Evolutionary conservation across 2,888 invertebrate species (phyloP), one percentile per base, ranked within the genome.

Genomic region (Zygogramma bicolorata): DNA sequence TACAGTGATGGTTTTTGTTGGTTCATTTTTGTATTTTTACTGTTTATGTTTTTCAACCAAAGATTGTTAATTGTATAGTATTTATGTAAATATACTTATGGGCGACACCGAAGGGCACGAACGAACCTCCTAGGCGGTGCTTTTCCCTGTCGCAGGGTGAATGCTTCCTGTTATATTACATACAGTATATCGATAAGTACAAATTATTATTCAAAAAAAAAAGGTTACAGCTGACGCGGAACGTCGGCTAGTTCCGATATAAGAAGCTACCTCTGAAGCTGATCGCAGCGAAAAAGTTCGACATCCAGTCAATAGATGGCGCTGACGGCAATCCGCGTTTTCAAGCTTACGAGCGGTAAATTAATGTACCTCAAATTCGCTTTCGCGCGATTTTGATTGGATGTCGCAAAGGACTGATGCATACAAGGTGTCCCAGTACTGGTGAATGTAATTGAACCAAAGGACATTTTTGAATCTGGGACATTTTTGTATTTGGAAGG

Each of bases 151-250:
- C 57, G 83, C 81, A 84, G 84, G 85, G 85, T 85, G 82, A 85
- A 86, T 86, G 85, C 86, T 86, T 86, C 86, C 86, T 86, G 84
- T 86, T 86, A 83, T 79, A 81, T 79, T 29, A 81, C 77, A 81
- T 83, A 85, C 84, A 85, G 83, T 85, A 85, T 85, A 85, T 85
- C 82, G 83, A 84, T 85, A 85, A 86, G 85, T 86, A 86, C 85
- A 86, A 85, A 77, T 75, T 85, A 73, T 82, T 81, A 68, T 38
- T 67, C 63, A 75, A 46, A 71, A 61, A 57, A n/a, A n/a, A 62
- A 79, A 75, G 76, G 81, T 72, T 58, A 71, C 83, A 82, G 84
- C 84, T 81, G 84, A 84, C 85, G 82, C 82, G 80, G 20, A 18
- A 25, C 80, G 82, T 82, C 84, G 81, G 81, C 84, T 83, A 80